Evolutionary conservation across 2,113 vertebrate species (phyloP), one percentile per base, ranked within the genome.

Genomic region (Alethe castanea): DNA sequence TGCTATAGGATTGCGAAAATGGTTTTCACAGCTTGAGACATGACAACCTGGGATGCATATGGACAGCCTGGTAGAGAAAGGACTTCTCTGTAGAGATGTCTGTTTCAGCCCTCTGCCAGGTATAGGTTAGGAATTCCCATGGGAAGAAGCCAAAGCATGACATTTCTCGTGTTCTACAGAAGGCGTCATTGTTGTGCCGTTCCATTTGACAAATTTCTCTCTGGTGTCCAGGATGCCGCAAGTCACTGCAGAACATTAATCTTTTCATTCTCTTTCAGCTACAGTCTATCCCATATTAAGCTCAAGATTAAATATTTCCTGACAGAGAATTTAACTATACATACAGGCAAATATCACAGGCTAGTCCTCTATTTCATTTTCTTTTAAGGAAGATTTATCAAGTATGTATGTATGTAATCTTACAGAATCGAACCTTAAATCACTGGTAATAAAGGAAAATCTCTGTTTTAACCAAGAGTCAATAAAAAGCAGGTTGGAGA

Each of bases 121-220:
- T 6, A 13, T 3, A 26, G 31, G 15, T 36, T 18, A 38, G 52
- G 57, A 42, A 45, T 69, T 61, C 91, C 78, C 38, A 35, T 50
- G 42, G 45, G 19, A 56, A 66, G 74, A 35, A 90, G 15, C 29
- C 0, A 0, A 52, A 91, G 66, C 1, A 2, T 54, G 84, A 54
- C 81, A 66, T 77, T 94, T 66, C 81, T 59, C 24, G 29, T 24
- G 25, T 89, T 92, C 86, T 95, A 94, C 93, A 80, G 85, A 88
- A 96, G 92, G 90, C 93, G 94, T 91, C 95, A 88, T 92, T 90
- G 87, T 93, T 86, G 82, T 19, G 1, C 87, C 73, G 33, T 54
- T 92, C 62, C 47, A 35, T 62, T 66, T 48, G 56, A 91, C 3
- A 5, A 60, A 91, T 60, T 78, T 64, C 33, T 48, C n/a, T 42